Conservation (phyloP, 2,113 vertebrate species). For the Psephotus haematonotus region DNA sequence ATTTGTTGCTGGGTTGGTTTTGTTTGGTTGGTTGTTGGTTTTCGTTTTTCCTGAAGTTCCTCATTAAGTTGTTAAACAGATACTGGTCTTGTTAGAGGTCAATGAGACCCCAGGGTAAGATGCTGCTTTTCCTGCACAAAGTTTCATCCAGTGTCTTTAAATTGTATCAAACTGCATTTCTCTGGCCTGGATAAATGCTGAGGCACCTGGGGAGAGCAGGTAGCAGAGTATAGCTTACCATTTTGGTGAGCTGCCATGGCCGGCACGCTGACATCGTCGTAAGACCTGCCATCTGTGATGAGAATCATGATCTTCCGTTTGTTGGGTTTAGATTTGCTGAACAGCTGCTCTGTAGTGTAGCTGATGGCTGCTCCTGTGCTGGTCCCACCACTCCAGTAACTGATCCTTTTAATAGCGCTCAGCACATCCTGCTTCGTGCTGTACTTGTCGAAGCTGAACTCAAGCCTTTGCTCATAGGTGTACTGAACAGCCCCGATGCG, state of each 20-base stretch:
- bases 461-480: slow-evolving; percentile 95
- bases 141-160: not conserved
- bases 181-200: not conserved
- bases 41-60: not conserved
- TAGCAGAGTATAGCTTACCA: slow-evolving; percentile 72
- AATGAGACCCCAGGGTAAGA: not conserved
- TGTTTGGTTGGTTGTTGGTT: not conserved
- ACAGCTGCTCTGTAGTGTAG: slow-evolving; percentile 88
- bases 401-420: slow-evolving; percentile 88
- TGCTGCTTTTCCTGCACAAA: not conserved
- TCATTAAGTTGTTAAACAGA: not conserved
- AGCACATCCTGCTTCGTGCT: slow-evolving; percentile 86
- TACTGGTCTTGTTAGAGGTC: not conserved
- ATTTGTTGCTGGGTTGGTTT: not conserved
- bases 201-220: not conserved
- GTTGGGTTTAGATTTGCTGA: slow-evolving; percentile 95
- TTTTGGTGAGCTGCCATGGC: slow-evolving; percentile 86
- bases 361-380: slow-evolving; percentile 96
- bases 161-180: not conserved
- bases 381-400: slow-evolving; percentile 97
- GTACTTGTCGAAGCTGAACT: slow-evolving; percentile 91
- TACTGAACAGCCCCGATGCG: slow-evolving; percentile 93
- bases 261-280: slow-evolving; percentile 87
- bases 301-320: slow-evolving; percentile 98
- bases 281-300: slow-evolving; percentile 95